phyloP scores from a whole-genome alignment of 2,113 vertebrate species.

The Machaerirhynchus nigripectus region DNA sequence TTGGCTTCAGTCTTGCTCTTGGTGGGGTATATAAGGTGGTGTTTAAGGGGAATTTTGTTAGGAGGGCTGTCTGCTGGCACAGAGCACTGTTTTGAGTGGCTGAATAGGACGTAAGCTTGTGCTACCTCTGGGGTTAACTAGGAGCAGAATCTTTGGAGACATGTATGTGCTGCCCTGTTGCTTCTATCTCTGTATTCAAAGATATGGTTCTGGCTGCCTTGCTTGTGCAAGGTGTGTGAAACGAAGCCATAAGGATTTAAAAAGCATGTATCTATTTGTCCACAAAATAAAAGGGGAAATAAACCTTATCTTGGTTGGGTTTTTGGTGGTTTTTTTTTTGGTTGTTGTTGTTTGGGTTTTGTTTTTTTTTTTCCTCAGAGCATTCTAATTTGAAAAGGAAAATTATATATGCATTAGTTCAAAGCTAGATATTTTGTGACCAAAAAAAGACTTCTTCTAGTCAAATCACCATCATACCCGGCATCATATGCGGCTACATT shows the following conservation, averaged over 20 bases:
- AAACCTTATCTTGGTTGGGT: accelerated
- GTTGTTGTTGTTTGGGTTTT: accelerated
- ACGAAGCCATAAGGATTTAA: neutral
- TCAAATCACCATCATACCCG: neutral
- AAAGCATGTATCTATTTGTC: neutral
- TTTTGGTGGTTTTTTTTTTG: neutral
- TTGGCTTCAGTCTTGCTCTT: neutral
- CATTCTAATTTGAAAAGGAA: neutral
- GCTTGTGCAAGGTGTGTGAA: neutral
- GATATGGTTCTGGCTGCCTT: neutral
- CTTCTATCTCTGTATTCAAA: neutral
- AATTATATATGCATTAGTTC: neutral
- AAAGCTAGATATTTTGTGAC: neutral
- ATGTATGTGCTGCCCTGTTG: accelerated
- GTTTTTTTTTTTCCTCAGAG: accelerated
- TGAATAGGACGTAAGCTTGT: neutral
- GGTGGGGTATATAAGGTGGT: neutral
- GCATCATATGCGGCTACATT: neutral
- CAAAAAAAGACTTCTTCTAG: neutral
- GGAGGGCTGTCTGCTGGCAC: neutral
- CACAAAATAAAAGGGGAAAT: neutral
- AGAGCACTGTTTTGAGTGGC: neutral
- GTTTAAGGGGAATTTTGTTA: neutral
- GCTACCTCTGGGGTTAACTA: neutral
- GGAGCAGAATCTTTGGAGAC: neutral